phyloP scores from a whole-genome alignment of 2,888 invertebrate genomes.

The Apotomis capreana region DNA sequence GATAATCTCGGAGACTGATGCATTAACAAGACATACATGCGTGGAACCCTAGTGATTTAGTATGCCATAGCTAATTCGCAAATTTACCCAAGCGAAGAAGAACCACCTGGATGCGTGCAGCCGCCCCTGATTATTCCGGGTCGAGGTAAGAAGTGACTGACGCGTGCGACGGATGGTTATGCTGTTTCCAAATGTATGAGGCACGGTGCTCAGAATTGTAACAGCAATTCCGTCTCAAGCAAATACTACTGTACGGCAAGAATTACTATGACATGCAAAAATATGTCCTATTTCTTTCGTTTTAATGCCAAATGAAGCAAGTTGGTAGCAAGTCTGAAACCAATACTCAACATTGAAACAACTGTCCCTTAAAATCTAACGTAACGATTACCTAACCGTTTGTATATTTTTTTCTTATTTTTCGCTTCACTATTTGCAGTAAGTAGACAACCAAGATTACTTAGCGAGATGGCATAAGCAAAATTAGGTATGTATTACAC shows the following conservation, averaged over 20 bases:
- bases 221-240: neutral
- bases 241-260: neutral
- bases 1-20: neutral
- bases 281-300: too few relatives aligned
- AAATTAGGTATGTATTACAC: neutral
- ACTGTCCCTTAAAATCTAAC: too few relatives aligned
- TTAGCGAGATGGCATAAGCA: neutral
- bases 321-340: too few relatives aligned
- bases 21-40: neutral
- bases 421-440: neutral
- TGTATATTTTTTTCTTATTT: too few relatives aligned
- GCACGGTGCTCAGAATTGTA: neutral
- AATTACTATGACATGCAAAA: neutral
- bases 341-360: too few relatives aligned
- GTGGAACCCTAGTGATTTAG: constrained; percentile 23
- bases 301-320: too few relatives aligned
- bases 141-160: constrained; percentile 17
- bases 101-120: constrained; percentile 1
- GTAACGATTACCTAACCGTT: too few relatives aligned
- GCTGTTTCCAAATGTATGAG: constrained; percentile 30
- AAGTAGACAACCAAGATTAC: neutral
- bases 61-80: constrained; percentile 17
- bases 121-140: constrained; percentile 20
- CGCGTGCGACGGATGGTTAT: constrained; percentile 16
- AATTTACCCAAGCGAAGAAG: constrained; percentile 1